A percentile compares a stretch with the other conserved stretches of the same genome.
Conservation (phyloP, 2,797 vertebrate genomes). For the Semotilus atromaculatus region DNA sequence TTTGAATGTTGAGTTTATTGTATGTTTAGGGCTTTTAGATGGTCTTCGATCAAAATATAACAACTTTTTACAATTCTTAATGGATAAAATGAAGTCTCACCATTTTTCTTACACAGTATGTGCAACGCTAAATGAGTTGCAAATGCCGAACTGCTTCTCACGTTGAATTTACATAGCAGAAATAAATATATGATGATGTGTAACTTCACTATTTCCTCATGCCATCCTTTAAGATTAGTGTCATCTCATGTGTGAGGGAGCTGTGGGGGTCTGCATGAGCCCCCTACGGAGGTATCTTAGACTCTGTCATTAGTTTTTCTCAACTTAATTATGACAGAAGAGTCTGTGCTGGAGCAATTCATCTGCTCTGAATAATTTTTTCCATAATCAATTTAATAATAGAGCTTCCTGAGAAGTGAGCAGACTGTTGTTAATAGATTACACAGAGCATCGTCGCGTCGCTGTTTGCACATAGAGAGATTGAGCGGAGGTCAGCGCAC, state of each 20-base stretch:
- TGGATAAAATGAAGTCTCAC: background rate
- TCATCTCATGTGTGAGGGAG: background rate
- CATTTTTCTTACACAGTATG: background rate
- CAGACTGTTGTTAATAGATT: constrained; percentile 56
- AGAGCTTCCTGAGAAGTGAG: constrained; percentile 45
- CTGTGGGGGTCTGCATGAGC: constrained; percentile 1
- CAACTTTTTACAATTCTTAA: background rate
- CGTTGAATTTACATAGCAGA: background rate
- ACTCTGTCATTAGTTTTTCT: constrained; percentile 10
- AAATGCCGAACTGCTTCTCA: background rate
- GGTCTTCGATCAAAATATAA: no score
- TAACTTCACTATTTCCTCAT: background rate
- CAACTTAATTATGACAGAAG: constrained; percentile 43
- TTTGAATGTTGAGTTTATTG: background rate
- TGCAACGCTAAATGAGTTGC: background rate
- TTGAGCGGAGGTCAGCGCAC: background rate
- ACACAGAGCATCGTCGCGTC: constrained; percentile 31
- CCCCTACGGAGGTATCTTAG: background rate
- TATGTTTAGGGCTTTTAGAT: background rate
- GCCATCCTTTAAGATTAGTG: background rate
- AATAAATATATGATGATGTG: background rate
- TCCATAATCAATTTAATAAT: constrained; percentile 53
- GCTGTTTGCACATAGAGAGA: constrained; percentile 39
- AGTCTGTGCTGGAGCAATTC: constrained; percentile 39
- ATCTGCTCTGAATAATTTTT: constrained; percentile 36